Evolutionary conservation across 2,797 vertebrate species (phyloP).

Genomic region (Geotrypetes seraphini): DNA sequence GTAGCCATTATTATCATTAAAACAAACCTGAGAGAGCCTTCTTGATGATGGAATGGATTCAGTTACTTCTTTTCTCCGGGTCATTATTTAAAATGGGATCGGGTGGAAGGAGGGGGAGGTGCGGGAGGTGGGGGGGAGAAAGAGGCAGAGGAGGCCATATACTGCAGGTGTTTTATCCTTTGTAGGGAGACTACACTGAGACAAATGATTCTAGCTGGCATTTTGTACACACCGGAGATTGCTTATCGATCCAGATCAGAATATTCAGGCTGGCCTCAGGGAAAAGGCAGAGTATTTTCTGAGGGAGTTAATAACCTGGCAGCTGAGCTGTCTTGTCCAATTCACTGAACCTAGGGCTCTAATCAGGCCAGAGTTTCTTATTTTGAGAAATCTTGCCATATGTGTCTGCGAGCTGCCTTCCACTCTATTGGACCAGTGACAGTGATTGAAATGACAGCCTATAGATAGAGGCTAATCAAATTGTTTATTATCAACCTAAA

Average conservation of each 20-base stretch:
- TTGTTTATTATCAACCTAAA: conserved; percentile 99
- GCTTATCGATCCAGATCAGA: conserved; percentile 99
- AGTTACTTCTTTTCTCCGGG: conserved; percentile 71
- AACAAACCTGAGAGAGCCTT: conserved; percentile 57
- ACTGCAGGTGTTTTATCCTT: conserved; percentile 82
- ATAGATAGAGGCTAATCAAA: conserved; percentile 99
- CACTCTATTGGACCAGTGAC: conserved; percentile 83
- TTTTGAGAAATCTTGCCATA: conserved; percentile 73
- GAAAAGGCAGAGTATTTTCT: conserved; percentile 95
- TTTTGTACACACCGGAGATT: conserved; percentile 99
- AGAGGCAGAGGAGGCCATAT: conserved; percentile 25
- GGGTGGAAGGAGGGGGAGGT: conserved; percentile 37
- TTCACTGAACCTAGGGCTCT: conserved; percentile 96
- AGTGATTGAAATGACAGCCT: conserved; percentile 99
- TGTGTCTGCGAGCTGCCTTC: conserved; percentile 70
- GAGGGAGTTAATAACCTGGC: conserved; percentile 99
- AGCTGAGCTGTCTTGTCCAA: conserved; percentile 99
- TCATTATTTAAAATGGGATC: conserved; percentile 89
- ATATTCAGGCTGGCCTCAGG: conserved; percentile 81
- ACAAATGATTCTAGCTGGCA: conserved; percentile 98
- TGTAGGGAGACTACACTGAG: conserved; percentile 73
- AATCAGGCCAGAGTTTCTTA: conserved; percentile 97
- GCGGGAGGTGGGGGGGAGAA: not conserved
- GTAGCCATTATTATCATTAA: conserved; percentile 51
- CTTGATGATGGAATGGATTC: conserved; percentile 74